phyloP scores from a whole-genome alignment of 2,797 vertebrate species.

The Varecia variegata region DNA sequence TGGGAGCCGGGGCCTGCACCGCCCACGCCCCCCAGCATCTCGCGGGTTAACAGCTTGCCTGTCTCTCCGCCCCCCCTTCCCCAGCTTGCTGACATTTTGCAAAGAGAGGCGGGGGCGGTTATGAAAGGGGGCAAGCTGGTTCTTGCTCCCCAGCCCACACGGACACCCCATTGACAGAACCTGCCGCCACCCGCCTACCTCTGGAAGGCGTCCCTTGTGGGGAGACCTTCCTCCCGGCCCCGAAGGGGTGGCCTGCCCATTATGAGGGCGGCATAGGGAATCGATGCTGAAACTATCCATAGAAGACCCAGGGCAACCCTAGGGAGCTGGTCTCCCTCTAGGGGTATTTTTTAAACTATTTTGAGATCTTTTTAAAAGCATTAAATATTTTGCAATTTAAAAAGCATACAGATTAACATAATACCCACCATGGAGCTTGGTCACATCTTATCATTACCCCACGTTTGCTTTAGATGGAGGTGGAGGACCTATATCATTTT shows the following conservation, averaged over 20 bases:
- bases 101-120: conserved; percentile 68
- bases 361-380: not conserved
- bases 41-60: conserved; percentile 69
- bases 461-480: not conserved
- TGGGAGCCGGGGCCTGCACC: conserved; percentile 57
- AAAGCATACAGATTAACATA: not conserved
- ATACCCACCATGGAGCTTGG: not conserved
- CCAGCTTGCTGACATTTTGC: conserved; percentile 74
- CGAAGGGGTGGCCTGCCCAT: not conserved
- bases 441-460: not conserved
- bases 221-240: not conserved
- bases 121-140: conserved; percentile 75
- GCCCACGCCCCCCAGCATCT: conserved; percentile 62
- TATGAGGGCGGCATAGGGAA: not conserved
- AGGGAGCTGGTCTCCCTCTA: not conserved
- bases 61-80: conserved; percentile 48
- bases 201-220: not conserved
- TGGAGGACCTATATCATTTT: not conserved
- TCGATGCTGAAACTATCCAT: not conserved
- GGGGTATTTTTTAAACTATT: not conserved
- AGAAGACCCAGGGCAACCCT: not conserved
- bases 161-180: conserved; percentile 22
- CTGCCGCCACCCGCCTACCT: not conserved
- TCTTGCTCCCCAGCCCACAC: conserved; percentile 65
- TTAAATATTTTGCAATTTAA: not conserved